Evolutionary conservation across 2,797 vertebrate species (phyloP).

Genomic region (Anniella stebbinsi): DNA sequence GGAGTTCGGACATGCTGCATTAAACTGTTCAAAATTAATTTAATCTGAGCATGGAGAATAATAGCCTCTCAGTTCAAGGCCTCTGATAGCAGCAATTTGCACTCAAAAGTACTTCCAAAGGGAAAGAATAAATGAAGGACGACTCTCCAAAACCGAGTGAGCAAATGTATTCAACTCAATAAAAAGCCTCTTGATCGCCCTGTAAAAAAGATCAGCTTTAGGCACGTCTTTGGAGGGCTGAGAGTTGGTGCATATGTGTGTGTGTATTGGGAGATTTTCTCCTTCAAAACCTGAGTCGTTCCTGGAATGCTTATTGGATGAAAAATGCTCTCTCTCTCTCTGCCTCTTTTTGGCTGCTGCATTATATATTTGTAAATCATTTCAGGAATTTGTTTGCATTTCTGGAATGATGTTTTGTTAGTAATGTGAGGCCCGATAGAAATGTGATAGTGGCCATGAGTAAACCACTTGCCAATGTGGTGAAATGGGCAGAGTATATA

Average conservation of each 20-base stretch:
- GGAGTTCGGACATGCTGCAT: slow-evolving; percentile 85
- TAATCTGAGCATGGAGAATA: slow-evolving; percentile 87
- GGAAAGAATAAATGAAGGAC: slow-evolving; percentile 86
- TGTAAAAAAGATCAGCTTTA: slow-evolving; percentile 72
- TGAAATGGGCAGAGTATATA: neutral
- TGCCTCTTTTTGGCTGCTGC: slow-evolving; percentile 54
- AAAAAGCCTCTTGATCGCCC: slow-evolving; percentile 77
- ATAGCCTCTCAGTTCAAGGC: slow-evolving; percentile 87
- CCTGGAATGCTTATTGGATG: slow-evolving; percentile 49
- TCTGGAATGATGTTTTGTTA: neutral
- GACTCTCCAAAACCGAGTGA: slow-evolving; percentile 81
- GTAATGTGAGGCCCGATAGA: neutral
- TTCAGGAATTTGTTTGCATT: neutral
- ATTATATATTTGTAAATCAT: slow-evolving; percentile 50
- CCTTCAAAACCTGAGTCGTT: slow-evolving; percentile 41
- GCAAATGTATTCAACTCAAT: slow-evolving; percentile 80
- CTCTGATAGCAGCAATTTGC: slow-evolving; percentile 86
- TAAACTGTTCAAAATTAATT: slow-evolving; percentile 90
- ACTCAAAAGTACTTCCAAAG: slow-evolving; percentile 85
- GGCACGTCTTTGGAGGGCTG: slow-evolving; percentile 29
- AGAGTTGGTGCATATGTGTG: neutral
- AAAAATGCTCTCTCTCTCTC: neutral
- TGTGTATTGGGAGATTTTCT: slow-evolving; percentile 56
- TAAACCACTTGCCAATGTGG: neutral
- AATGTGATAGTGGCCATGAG: neutral